phyloP scores from a whole-genome alignment of 2,797 vertebrate genomes.

The Oryzias sinensis region DNA sequence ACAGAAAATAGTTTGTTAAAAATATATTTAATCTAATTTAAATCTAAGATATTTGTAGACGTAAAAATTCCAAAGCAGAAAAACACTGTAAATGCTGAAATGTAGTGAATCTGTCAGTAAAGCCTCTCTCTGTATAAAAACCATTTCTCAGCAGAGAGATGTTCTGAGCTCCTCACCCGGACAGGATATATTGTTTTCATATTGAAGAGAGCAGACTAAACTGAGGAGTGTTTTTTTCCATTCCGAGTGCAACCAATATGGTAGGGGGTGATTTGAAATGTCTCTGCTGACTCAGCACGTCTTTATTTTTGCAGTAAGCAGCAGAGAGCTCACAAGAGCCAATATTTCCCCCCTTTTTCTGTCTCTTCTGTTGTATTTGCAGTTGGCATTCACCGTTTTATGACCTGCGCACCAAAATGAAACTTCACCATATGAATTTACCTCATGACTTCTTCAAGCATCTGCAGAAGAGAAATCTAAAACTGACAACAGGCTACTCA shows the following conservation, averaged over 20 bases:
- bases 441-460: no score
- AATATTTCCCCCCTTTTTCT: slow-evolving; percentile 23
- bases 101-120: no score
- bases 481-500: no score
- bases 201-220: slow-evolving; percentile 8
- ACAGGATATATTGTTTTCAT: slow-evolving; percentile 37
- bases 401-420: slow-evolving; percentile 5
- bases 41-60: no score
- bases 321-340: slow-evolving; percentile 23
- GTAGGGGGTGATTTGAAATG: slow-evolving; percentile 33
- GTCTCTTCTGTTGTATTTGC: slow-evolving; percentile 13
- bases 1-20: no score
- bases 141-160: neutral
- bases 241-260: slow-evolving; percentile 5
- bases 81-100: no score
- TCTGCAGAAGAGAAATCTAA: no score
- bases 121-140: no score
- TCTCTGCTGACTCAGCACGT: slow-evolving; percentile 51
- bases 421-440: no score
- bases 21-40: no score
- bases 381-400: slow-evolving; percentile 48
- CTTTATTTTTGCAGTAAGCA: slow-evolving; percentile 36
- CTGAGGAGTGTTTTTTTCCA: slow-evolving; percentile 25
- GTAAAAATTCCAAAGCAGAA: no score
- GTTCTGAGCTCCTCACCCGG: slow-evolving; percentile 12